phyloP scores from a whole-genome alignment of 2,113 vertebrate species.

The Phodopus roborovskii region DNA sequence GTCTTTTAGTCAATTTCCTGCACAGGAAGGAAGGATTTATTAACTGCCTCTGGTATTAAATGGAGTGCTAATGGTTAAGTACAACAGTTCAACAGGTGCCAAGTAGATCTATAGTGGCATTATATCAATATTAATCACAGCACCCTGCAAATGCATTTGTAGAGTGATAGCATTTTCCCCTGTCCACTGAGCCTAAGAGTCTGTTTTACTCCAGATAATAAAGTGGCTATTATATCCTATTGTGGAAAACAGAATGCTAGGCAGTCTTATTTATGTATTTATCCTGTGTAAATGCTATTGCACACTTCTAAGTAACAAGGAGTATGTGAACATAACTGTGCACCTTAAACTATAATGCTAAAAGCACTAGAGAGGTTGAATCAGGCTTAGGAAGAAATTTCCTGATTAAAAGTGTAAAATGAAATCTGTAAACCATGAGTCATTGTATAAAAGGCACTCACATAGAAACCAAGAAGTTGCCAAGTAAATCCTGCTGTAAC shows the following conservation, averaged over 20 bases:
- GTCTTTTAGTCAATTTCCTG: slow-evolving; percentile 91
- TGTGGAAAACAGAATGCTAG: slow-evolving; percentile 21
- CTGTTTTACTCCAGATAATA: slow-evolving; percentile 52
- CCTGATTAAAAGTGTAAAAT: not conserved
- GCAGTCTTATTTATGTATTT: slow-evolving; percentile 7
- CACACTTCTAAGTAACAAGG: not conserved
- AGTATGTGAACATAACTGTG: not conserved
- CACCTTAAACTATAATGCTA: not conserved
- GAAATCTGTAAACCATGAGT: not conserved
- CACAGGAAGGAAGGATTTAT: slow-evolving; percentile 90
- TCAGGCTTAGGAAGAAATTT: not conserved
- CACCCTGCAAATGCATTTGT: slow-evolving; percentile 77
- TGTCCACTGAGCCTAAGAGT: slow-evolving; percentile 67
- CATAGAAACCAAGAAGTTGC: not conserved
- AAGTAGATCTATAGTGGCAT: slow-evolving; percentile 87
- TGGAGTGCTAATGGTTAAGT: slow-evolving; percentile 90
- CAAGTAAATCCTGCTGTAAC: not conserved
- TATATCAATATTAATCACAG: slow-evolving; percentile 89
- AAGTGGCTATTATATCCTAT: not conserved
- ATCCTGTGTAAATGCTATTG: not conserved
- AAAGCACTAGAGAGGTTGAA: slow-evolving; percentile 33
- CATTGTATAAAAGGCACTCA: not conserved
- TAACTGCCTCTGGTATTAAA: slow-evolving; percentile 89
- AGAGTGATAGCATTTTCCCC: slow-evolving; percentile 50
- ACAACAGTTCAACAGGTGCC: slow-evolving; percentile 90